Percentiles rank a stretch among this genome's conserved stretches.
Conservation (phyloP, 2,113 vertebrate species). For the Pyrgilauda ruficollis region DNA sequence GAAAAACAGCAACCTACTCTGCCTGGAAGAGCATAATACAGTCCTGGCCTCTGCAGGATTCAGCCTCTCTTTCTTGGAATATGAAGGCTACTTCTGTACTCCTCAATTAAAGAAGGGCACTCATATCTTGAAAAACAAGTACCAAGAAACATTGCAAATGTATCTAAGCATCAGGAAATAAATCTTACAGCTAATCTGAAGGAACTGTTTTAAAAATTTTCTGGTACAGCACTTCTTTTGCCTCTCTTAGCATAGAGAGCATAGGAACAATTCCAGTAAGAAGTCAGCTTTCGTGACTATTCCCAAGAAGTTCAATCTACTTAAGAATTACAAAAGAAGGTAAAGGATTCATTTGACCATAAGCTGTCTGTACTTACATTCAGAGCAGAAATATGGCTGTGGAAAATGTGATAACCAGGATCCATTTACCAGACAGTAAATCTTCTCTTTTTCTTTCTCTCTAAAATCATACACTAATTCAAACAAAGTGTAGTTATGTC, state of each 20-base stretch:
- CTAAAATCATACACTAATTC: not conserved
- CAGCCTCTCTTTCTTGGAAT: not conserved
- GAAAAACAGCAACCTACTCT: not conserved
- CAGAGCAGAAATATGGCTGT: not conserved
- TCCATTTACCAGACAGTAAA: not conserved
- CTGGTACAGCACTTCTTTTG: not conserved
- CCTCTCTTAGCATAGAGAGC: not conserved
- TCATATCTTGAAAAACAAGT: not conserved
- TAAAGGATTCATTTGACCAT: not conserved
- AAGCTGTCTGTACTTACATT: not conserved
- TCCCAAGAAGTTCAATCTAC: not conserved
- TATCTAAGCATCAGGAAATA: not conserved
- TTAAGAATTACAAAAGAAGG: not conserved
- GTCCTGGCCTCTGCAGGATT: not conserved
- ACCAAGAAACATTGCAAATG: rapidly evolving
- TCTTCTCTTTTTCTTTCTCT: rapidly evolving
- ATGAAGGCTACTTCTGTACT: not conserved
- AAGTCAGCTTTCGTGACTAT: rapidly evolving
- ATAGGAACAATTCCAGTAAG: not conserved
- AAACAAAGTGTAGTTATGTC: not conserved
- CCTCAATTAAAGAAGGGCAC: not conserved
- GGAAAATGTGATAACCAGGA: not conserved
- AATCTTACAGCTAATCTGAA: not conserved
- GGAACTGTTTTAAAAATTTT: not conserved
- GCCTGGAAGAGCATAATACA: not conserved